phyloP scores from a whole-genome alignment of 2,797 vertebrate genomes.

The Neoniphon sammara region DNA sequence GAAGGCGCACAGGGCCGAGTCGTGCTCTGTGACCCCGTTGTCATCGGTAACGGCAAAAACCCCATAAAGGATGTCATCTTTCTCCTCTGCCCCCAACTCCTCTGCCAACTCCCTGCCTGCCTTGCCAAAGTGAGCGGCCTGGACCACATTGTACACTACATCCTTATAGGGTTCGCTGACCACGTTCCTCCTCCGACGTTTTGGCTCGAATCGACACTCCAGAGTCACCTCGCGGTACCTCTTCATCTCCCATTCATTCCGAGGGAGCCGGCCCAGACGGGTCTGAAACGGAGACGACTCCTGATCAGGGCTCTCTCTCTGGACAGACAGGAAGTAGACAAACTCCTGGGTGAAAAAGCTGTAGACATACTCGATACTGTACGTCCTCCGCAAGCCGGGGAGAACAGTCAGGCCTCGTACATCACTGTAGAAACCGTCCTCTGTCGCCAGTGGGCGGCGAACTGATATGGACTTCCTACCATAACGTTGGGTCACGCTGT shows the following conservation, averaged over 20 bases:
- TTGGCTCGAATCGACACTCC: slow-evolving; percentile 90
- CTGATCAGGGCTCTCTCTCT: slow-evolving; percentile 79
- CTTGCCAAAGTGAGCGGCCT: slow-evolving; percentile 87
- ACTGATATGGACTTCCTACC: slow-evolving; percentile 90
- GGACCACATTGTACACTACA: slow-evolving; percentile 88
- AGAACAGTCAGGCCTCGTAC: slow-evolving; percentile 88
- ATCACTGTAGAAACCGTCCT: slow-evolving; percentile 86
- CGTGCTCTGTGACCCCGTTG: slow-evolving; percentile 63
- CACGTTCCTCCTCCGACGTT: slow-evolving; percentile 80
- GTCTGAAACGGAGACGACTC: slow-evolving; percentile 86
- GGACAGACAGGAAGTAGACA: slow-evolving; percentile 93
- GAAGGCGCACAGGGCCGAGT: slow-evolving; percentile 92
- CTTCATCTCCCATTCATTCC: slow-evolving; percentile 84
- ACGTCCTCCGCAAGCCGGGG: slow-evolving; percentile 81
- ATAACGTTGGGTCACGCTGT: slow-evolving; percentile 83
- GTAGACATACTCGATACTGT: slow-evolving; percentile 90
- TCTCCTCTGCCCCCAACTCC: slow-evolving; percentile 83
- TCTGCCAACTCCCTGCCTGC: slow-evolving; percentile 85
- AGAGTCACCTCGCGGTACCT: slow-evolving; percentile 91
- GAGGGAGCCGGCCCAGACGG: slow-evolving; percentile 86
- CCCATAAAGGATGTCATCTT: slow-evolving; percentile 88
- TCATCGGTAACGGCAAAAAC: slow-evolving; percentile 86
- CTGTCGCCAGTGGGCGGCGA: slow-evolving; percentile 86
- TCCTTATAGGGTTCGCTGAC: slow-evolving; percentile 68
- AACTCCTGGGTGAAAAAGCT: slow-evolving; percentile 86